Conservation (phyloP, 23 tunicate genomes). For the Oikopleura dioica region DNA sequence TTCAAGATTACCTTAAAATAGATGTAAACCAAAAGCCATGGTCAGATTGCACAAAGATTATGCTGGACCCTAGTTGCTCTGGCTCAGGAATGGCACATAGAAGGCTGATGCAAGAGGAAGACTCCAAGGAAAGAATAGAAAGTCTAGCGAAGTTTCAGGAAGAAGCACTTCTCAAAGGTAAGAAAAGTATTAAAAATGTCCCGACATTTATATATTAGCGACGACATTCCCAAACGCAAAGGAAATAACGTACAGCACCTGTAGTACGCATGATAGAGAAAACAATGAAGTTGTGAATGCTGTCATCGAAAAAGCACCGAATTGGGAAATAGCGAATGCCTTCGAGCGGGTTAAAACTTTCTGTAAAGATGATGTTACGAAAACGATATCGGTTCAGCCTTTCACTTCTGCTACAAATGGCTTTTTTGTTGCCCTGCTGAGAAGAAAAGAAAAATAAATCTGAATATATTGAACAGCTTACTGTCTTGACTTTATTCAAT, state of each 20-base stretch:
- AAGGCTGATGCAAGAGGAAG: background rate
- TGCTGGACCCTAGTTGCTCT: background rate
- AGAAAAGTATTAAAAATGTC: no score
- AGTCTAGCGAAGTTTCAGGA: background rate
- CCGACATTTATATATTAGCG: no score
- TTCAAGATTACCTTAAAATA: background rate
- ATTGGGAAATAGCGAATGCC: background rate
- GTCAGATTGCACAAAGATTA: background rate
- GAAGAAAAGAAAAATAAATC: background rate
- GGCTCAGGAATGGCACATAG: background rate
- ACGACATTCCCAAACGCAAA: background rate
- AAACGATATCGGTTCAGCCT: background rate
- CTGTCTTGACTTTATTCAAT: no score
- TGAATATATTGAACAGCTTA: no score
- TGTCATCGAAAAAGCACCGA: background rate
- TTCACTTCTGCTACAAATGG: background rate
- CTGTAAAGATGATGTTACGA: background rate
- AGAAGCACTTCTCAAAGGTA: background rate
- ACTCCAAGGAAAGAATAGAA: background rate
- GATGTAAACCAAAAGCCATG: background rate
- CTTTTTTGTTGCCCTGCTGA: background rate
- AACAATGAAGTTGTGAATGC: background rate
- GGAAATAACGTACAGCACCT: background rate
- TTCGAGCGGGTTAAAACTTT: background rate
- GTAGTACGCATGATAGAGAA: background rate